Conservation (phyloP, 2,888 invertebrate species). For the Macaria notata region DNA sequence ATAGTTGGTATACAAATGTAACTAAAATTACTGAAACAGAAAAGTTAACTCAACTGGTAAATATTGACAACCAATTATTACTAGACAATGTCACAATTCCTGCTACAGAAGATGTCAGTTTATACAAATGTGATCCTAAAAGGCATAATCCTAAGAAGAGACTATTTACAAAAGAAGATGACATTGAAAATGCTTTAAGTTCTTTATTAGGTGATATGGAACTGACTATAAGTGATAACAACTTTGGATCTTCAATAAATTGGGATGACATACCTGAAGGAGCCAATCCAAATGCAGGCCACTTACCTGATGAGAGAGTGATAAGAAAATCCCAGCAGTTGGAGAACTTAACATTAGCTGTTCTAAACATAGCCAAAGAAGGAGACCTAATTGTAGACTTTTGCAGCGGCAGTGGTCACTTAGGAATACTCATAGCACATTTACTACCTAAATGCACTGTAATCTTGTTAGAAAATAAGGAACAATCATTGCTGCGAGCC, state of each 20-base stretch:
- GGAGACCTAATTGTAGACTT: conserved; percentile 93
- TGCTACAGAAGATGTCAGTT: conserved; percentile 81
- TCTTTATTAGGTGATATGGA: conserved; percentile 67
- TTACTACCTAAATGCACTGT: conserved; percentile 89
- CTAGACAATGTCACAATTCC: conserved; percentile 62
- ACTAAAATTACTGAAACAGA: conserved; percentile 46
- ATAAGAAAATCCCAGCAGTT: conserved; percentile 92
- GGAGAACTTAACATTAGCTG: conserved; percentile 90
- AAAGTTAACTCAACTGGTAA: conserved; percentile 21
- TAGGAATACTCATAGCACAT: conserved; percentile 93
- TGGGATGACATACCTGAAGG: conserved; percentile 89
- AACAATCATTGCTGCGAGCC: conserved; percentile 90
- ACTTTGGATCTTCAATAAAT: conserved; percentile 65
- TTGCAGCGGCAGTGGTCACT: conserved; percentile 96
- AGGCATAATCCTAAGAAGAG: conserved; percentile 88
- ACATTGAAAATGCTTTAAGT: conserved; percentile 85
- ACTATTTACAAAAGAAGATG: conserved; percentile 88
- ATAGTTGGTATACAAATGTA: conserved; percentile 83
- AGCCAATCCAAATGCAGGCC: conserved; percentile 89
- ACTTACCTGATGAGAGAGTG: conserved; percentile 88
- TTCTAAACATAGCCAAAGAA: conserved; percentile 85
- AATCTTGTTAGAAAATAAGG: conserved; percentile 95
- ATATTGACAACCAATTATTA: conserved; percentile 11
- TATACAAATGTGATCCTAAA: conserved; percentile 90
- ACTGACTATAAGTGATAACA: conserved; percentile 56